These are phyloP conservation scores for Phocides pigmalion DNA, from an alignment of 1,140 invertebrate genomes.

Conservation along the genomic window DNA sequence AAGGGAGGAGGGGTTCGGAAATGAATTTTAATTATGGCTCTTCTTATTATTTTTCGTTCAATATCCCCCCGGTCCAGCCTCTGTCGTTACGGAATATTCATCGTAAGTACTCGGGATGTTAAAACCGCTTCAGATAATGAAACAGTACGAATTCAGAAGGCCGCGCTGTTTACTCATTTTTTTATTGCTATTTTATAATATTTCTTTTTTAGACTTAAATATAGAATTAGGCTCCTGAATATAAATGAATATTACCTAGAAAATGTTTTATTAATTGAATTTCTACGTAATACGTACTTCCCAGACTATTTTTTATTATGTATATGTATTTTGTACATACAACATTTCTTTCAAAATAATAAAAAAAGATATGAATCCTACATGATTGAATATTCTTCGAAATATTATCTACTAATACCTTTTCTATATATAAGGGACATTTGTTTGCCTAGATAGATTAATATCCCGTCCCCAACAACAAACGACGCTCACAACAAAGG, in stretches of 20 bases:
- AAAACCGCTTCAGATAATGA: conserved; percentile 14
- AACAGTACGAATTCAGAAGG: neutral
- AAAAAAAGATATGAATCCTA: too few species aligned
- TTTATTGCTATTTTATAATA: too few species aligned
- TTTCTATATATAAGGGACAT: neutral
- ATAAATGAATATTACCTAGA: too few species aligned
- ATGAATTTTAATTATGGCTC: conserved; percentile 29
- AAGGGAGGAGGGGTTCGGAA: neutral
- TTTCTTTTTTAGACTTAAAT: too few species aligned
- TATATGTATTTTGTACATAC: too few species aligned
- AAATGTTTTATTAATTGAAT: too few species aligned
- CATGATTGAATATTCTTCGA: too few species aligned
- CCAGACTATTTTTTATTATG: too few species aligned
- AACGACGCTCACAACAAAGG: conserved; percentile 2
- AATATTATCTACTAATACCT: neutral
- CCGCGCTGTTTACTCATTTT: neutral
- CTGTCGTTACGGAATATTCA: conserved; percentile 20
- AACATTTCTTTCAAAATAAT: too few species aligned
- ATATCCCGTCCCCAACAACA: neutral
- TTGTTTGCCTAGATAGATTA: neutral
- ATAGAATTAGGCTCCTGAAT: too few species aligned
- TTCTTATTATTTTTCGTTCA: conserved; percentile 31
- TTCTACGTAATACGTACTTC: too few species aligned
- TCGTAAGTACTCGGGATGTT: conserved; percentile 2
- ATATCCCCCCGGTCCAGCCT: conserved; percentile 21